Evolutionary conservation across 1,140 invertebrate genomes (phyloP).

Genomic region (Drosophila pruinosa): DNA sequence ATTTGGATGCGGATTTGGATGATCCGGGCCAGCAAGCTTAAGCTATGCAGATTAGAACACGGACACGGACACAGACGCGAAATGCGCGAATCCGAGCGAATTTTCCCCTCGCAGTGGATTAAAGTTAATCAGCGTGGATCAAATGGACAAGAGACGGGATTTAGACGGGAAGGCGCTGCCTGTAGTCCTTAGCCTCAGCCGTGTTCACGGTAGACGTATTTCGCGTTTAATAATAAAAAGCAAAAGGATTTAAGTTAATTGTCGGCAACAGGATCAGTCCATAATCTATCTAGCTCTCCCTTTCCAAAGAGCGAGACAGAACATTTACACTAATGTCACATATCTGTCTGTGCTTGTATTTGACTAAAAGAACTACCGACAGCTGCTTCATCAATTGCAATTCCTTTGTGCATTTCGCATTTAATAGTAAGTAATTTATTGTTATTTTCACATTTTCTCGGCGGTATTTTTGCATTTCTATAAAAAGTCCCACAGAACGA

Average conservation of each 20-base stretch:
- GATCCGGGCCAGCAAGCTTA: conserved; percentile 62
- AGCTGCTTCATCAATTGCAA: conserved; percentile 12
- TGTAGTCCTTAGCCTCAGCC: neutral
- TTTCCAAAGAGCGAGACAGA: neutral
- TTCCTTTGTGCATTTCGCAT: neutral
- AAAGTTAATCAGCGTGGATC: conserved; percentile 43
- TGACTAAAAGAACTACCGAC: neutral
- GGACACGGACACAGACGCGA: conserved; percentile 1
- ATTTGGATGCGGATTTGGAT: conserved; percentile 57
- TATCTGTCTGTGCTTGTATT: no score
- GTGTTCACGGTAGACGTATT: conserved; percentile 15
- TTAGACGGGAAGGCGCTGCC: conserved; percentile 29
- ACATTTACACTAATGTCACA: neutral
- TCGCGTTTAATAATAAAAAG: conserved; percentile 72
- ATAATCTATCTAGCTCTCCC: neutral
- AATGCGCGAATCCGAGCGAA: conserved; percentile 24
- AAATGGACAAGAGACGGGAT: conserved; percentile 26
- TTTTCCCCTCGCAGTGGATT: conserved; percentile 56
- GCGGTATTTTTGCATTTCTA: conserved; percentile 12
- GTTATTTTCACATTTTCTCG: neutral
- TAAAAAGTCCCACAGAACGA: conserved; percentile 17
- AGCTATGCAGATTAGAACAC: conserved; percentile 61
- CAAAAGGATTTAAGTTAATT: conserved; percentile 72
- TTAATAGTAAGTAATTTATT: conserved; percentile 17
- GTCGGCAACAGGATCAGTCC: neutral